Evolutionary conservation across 2,797 vertebrate species (phyloP), one percentile per base, ranked within the genome.

Genomic region (Urocyon cinereoargenteus): DNA sequence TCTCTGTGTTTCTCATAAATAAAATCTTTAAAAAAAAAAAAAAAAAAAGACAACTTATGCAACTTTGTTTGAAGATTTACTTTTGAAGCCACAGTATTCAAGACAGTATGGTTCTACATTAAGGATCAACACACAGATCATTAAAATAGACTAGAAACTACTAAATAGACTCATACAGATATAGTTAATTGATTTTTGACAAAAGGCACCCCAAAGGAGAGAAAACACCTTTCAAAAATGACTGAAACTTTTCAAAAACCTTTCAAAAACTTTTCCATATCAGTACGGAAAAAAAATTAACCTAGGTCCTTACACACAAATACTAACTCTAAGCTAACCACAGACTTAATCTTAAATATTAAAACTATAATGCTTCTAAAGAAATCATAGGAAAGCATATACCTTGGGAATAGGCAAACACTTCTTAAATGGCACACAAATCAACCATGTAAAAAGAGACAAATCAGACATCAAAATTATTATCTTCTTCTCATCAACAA

Each of bases 351-450:
- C 13, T 24, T 12, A 90, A 62, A 83, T 55, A 45, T 55, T 85
- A 81, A 72, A 94, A 85, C 28, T 61, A 87, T 36, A 79, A 64
- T 53, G 15, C 21, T 53, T 79, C 45, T 28, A 79, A 68, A 97
- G 45, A 94, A 86, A 86, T 86, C 61, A 92, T 3, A 86, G 45
- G 68, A 92, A 94, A 93, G 40, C 40, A 66, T 15, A 61, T 51
- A 70, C 90, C 28, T 40, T 90, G 21, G 12, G 4, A n/a, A 31
- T 10, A 90, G 16, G 34, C 28, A 82, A 86, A 81, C 24, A 90
- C 24, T 81, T 61, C 45, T 90, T 79, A 31, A 86, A 53, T 10
- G 70, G 61, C 12, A 68, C 8, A 84, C 10, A 64, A 86, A 86
- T 77, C 34, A 70, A 49, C 14, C 9, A 40, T 36, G 62, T 57